Percentiles rank a stretch among this genome's conserved stretches.
phyloP scores from a whole-genome alignment of 2,888 invertebrate species.

The Stenurella melanura region DNA sequence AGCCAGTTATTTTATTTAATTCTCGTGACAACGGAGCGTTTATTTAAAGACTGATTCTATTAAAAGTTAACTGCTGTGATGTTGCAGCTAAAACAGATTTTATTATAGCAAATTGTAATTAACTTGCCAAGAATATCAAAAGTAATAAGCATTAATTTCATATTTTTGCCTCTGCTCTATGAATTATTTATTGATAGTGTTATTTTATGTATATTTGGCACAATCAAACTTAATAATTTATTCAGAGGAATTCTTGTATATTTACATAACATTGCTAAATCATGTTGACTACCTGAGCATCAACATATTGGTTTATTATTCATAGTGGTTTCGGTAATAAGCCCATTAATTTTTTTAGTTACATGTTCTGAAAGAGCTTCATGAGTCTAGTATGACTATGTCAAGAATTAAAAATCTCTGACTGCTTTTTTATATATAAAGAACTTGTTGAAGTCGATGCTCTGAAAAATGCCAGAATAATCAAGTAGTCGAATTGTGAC shows the following conservation, averaged over 20 bases:
- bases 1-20: conserved; percentile 46
- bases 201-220: conserved; percentile 7
- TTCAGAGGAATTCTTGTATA: not conserved
- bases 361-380: too few relatives aligned
- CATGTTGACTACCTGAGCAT: not conserved
- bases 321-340: too few relatives aligned
- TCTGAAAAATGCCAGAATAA: too few relatives aligned
- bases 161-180: conserved; percentile 39
- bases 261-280: not conserved
- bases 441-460: too few relatives aligned
- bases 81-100: conserved; percentile 48
- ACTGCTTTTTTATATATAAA: too few relatives aligned
- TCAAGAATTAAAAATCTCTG: too few relatives aligned
- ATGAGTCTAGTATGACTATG: too few relatives aligned
- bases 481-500: too few relatives aligned
- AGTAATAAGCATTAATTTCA: conserved; percentile 51
- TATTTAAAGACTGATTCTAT: conserved; percentile 43
- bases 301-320: too few relatives aligned
- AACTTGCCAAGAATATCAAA: conserved; percentile 49
- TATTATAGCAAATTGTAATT: conserved; percentile 52
- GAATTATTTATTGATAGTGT: conserved; percentile 7
- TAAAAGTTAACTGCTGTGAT: conserved; percentile 47
- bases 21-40: conserved; percentile 47
- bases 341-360: too few relatives aligned
- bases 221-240: not conserved